phyloP scores from a whole-genome alignment of 2,888 invertebrate genomes.

The Prenolepis imparis region DNA sequence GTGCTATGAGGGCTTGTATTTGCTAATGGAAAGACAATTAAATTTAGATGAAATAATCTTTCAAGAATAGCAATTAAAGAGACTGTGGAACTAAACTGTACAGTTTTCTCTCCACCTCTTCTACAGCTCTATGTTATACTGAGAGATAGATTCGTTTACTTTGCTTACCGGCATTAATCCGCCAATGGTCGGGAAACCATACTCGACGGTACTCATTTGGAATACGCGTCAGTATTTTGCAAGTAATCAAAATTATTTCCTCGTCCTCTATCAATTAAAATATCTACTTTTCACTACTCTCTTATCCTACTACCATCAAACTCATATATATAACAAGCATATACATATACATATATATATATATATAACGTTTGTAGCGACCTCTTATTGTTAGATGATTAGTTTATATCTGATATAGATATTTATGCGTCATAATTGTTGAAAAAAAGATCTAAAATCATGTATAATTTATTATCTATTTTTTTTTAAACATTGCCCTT shows the following conservation, averaged over 20 bases:
- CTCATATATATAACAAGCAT: neutral
- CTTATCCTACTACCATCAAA: neutral
- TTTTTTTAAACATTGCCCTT: neutral
- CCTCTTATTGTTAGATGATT: neutral
- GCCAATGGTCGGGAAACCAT: conserved; percentile 93
- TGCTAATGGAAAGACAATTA: conserved; percentile 88
- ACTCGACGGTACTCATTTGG: conserved; percentile 89
- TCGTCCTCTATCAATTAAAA: neutral
- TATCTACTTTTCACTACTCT: neutral
- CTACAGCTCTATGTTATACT: neutral
- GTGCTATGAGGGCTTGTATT: conserved; percentile 95
- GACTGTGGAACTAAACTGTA: neutral
- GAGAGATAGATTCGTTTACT: neutral
- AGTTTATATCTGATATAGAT: too few species aligned
- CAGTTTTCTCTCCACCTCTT: neutral
- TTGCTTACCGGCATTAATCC: conserved; percentile 95
- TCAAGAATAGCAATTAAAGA: neutral
- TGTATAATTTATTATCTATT: neutral
- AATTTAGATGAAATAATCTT: neutral
- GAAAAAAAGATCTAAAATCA: too few species aligned
- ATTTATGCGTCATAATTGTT: too few species aligned
- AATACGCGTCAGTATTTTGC: neutral
- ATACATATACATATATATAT: neutral
- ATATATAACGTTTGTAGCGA: neutral
- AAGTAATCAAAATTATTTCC: conserved; percentile 10